Base-by-base conservation (phyloP, 2,113 vertebrate genomes). In the Romanogobio albipinnatus region DNA sequence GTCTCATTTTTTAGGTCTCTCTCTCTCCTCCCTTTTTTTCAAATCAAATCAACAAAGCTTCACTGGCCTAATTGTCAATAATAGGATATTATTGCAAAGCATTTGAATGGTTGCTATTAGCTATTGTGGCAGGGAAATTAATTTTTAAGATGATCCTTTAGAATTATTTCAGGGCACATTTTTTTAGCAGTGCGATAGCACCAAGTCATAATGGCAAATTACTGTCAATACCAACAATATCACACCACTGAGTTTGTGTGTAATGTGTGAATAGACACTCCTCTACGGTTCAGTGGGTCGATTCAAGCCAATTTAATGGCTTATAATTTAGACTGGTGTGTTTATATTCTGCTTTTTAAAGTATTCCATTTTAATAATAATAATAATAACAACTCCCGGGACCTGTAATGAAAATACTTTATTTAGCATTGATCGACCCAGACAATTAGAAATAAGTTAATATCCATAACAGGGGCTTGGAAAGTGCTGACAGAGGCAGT, bases 11-110 rank as follows among this genome's bases (percentile, higher is more conserved):
- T 11, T 53, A 22, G 39, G 64, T 76, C 59, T 70, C 58, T 64
- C 58, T 64, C 85, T 66, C 19, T 64, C 5, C 19, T 51, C 56
- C 53, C 43, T 61, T 49, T 11, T 58, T 53, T 26, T 36, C 29
- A 77, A 79, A 61, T 15, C 24, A 76, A 56, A 58, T 56, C 58
- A 45, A 79, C 14, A 79, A 61, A 61, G 26, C 77, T 64, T 24
- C n/a, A 77, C 9, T 59, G 53, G 33, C 6, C 17, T 59, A 39
- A 77, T 39, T 59, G 19, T 77, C 53, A 59, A 59, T 58, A 77
- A 76, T 56, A 76, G 9, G 17, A 76, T 22, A 39, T 68, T 19
- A 68, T 0, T 75, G 45, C 47, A 26, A 51, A 36, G 51, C 17
- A 58, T 77, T 56, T 5, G 2, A 77, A 58, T 36, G 51, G 17